phyloP scores from a whole-genome alignment of 2,888 invertebrate species.

The Colletes collaris region DNA sequence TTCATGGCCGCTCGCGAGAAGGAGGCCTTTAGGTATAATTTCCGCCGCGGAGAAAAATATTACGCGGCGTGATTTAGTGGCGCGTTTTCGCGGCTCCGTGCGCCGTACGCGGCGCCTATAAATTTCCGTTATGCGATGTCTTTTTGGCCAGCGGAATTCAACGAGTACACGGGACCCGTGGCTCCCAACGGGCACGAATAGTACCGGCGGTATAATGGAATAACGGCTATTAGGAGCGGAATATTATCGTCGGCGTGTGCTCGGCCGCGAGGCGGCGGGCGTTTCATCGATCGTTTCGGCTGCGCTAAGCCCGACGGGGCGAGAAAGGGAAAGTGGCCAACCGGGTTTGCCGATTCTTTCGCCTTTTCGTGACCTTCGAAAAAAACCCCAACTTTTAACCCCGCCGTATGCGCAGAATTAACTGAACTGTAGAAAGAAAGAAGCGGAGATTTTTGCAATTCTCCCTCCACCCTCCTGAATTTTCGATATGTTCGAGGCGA shows the following conservation, averaged over 20 bases:
- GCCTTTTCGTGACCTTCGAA: slow-evolving; percentile 53
- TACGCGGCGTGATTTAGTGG: slow-evolving; percentile 34
- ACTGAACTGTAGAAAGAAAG: too few relatives aligned
- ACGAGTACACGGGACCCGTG: neutral
- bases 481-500: too few relatives aligned
- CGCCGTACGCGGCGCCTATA: slow-evolving; percentile 11
- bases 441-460: neutral
- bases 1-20: too few relatives aligned
- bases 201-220: slow-evolving; percentile 48
- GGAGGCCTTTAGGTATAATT: slow-evolving; percentile 40
- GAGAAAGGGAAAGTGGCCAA: slow-evolving; percentile 78
- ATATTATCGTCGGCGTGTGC: slow-evolving; percentile 53
- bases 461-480: too few relatives aligned
- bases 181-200: slow-evolving; percentile 12
- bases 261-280: slow-evolving; percentile 42
- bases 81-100: slow-evolving; percentile 12
- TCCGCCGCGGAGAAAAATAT: slow-evolving; percentile 4
- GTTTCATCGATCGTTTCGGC: slow-evolving; percentile 67
- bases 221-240: slow-evolving; percentile 58
- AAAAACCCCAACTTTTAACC: slow-evolving; percentile 33
- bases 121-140: slow-evolving; percentile 45
- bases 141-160: slow-evolving; percentile 27
- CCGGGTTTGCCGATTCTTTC: slow-evolving; percentile 64
- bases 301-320: slow-evolving; percentile 72
- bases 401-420: neutral